Evolutionary conservation across 1,140 invertebrate species (phyloP), one percentile per base, ranked within the genome.

Genomic region (Homalodisca vitripennis): DNA sequence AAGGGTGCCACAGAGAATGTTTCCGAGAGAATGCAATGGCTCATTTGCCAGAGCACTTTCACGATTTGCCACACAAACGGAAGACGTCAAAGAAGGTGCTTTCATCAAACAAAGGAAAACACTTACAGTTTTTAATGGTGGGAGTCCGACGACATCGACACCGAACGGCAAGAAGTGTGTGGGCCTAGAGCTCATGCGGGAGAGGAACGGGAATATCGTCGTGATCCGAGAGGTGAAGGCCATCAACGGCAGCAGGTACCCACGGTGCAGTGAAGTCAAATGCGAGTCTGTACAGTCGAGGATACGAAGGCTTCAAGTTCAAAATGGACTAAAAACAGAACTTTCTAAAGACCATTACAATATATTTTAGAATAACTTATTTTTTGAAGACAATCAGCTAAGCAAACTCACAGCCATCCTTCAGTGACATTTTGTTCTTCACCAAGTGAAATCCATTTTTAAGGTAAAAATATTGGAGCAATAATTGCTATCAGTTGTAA

Each of bases 251-350:
- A 83, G 83, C 6, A 79, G 79, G 17, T 84, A 82, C 71, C 80
- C 81, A 10, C 78, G 81, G 34, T 83, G 83, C 72, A 83, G 82
- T 74, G 83, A 85, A 67, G 81, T 85, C 17, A 84, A 84, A 55
- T 84, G 83, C 73, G 83, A 84, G 62, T 83, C 82, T 17, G 81
- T 85, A 0, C 81, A 84, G 72, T 82, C 83, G 27, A 76, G 83
- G 30, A 84, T 84, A 67, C 78, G 81, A 17, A 78, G 81, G 66
- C 81, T 85, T 26, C 82, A 85, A 72, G 75, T 81, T 3, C 81
- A 82, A 67, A 71, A 69, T 60, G 66, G 72, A 51, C 32, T 74
- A 14, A 34, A 69, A 47, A 69, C 53, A 63, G 70, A 68, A 41
- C 66, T 68, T 20, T 48, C 57, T 1, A 69, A 69, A 48, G 57